Evolutionary conservation across 2,888 invertebrate genomes (phyloP), one percentile per base, ranked within the genome.

Genomic region (Bombyx huttoni): DNA sequence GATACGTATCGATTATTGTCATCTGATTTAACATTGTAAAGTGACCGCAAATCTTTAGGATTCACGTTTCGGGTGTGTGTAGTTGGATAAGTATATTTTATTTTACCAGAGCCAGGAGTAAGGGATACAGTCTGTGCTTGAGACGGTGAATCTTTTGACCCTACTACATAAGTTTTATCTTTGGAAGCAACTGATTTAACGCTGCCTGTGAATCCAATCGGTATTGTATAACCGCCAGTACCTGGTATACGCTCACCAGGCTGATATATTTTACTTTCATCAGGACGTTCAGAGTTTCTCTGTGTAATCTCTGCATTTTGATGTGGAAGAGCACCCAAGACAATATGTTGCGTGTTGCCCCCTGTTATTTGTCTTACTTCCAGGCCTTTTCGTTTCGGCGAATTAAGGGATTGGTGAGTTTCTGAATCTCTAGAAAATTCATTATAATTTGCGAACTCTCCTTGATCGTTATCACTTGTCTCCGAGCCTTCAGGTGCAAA

Each of bases 1-100:
- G 95, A 93, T 3, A 95, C 91, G 73, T 94, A 96, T 65, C 91
- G 91, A 52, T 93, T 91, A 12, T 87, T 86, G n/a, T 89, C 86
- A 58, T 89, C 89, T 12, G 81, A 67, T 59, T 75, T 79, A 1
- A 68, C 56, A 56, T 70, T 66, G 52, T 76, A 68, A 10, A 87
- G 65, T 8, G 86, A 86, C 55, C 79, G 73, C 49, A 87, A 67
- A 62, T 85, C 75, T 58, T 79, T 84, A 0, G 80, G 73, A 53
- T 73, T 68, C 1, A 86, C 73, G 52, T 68, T 77, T 62, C 66
- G 78, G 5, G 68, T 65, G 53, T 76, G 76, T 8, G 63, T 57
- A 13, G 64, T 58, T n/a, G 81, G 78, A 53, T 79, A 67, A 9
- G 67, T 64, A 52, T 86, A 88, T 58, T 71, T 81, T 0, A 87